These are phyloP conservation scores for Mesoclemmys tuberculata DNA, from an alignment of 2,113 vertebrate species.

Conservation along the genomic window DNA sequence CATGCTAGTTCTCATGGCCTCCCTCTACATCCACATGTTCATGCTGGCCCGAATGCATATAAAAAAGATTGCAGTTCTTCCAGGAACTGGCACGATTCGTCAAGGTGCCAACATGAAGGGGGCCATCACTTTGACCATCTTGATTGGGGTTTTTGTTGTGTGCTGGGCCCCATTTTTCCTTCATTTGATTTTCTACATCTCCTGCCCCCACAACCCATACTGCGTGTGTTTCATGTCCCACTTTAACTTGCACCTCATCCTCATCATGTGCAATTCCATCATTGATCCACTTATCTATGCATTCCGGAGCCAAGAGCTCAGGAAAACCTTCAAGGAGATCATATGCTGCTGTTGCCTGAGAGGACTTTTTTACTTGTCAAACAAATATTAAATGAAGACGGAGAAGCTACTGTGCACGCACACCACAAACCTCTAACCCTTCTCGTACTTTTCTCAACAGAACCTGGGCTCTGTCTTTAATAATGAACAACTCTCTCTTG, in stretches of 20 bases:
- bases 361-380: constrained; percentile 79
- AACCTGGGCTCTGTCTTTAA: not conserved
- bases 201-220: constrained; percentile 93
- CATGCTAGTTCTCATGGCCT: constrained; percentile 96
- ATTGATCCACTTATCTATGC: constrained; percentile 96
- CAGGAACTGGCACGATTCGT: constrained; percentile 83
- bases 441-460: constrained; percentile 11
- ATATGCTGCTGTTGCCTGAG: constrained; percentile 84
- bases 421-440: constrained; percentile 14
- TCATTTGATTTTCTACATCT: constrained; percentile 93
- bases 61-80: constrained; percentile 91
- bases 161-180: constrained; percentile 97
- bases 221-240: constrained; percentile 98
- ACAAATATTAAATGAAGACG: constrained; percentile 65
- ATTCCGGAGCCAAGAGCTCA: constrained; percentile 94
- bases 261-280: constrained; percentile 97
- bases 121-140: constrained; percentile 92
- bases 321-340: constrained; percentile 96
- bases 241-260: constrained; percentile 96
- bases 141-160: constrained; percentile 94
- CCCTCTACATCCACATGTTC: constrained; percentile 97
- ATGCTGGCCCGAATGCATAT: constrained; percentile 92
- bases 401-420: not conserved
- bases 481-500: not conserved
- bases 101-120: constrained; percentile 96